These are phyloP conservation scores for Macrotis lagotis DNA, from an alignment of 2,113 vertebrate genomes.

Conservation along the genomic window DNA sequence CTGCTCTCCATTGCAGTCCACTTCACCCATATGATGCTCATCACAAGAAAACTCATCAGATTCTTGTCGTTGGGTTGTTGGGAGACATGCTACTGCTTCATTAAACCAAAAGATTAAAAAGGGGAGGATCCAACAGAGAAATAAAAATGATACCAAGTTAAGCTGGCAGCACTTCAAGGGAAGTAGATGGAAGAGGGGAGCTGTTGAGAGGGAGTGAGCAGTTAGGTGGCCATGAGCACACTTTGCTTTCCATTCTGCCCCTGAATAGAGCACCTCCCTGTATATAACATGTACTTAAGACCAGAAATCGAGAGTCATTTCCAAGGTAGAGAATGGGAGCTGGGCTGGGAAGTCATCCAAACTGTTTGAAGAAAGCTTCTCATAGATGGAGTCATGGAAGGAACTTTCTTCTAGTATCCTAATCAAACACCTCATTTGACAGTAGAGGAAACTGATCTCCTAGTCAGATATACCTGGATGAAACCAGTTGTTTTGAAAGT, in stretches of 20 bases:
- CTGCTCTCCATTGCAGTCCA: accelerated
- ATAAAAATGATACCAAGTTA: slow-evolving; percentile 47
- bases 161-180: not conserved
- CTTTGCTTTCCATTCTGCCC: not conserved
- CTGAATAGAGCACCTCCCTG: not conserved
- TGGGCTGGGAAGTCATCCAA: not conserved
- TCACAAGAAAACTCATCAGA: slow-evolving; percentile 52
- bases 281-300: not conserved
- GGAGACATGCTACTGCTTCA: slow-evolving; percentile 50
- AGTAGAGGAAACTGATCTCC: not conserved
- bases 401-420: not conserved
- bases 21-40: not conserved
- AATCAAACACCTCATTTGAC: not conserved
- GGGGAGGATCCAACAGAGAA: not conserved
- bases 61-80: slow-evolving; percentile 12
- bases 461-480: not conserved
- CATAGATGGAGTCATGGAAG: not conserved
- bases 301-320: not conserved
- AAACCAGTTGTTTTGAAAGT: not conserved
- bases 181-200: no score
- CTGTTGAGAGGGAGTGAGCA: no score
- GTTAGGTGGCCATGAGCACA: no score
- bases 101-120: not conserved
- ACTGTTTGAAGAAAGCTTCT: not conserved
- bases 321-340: not conserved